phyloP scores from a whole-genome alignment of 2,113 vertebrate genomes.

The Corydoras maculifer region DNA sequence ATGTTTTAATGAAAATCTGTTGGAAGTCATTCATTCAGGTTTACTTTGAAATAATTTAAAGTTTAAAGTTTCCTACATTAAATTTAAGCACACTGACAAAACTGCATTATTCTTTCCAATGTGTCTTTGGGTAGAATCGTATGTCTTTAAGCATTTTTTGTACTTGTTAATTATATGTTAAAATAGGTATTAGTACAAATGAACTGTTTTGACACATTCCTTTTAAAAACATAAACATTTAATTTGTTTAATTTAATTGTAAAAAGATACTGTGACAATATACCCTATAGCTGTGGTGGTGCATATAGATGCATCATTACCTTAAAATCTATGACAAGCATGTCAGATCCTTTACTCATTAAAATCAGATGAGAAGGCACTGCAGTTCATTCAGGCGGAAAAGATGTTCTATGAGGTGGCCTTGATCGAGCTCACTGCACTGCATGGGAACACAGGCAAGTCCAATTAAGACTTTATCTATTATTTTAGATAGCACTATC shows the following conservation, averaged over 20 bases:
- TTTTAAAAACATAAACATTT: background rate
- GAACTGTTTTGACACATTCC: too few species aligned
- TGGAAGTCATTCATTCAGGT: conserved; percentile 46
- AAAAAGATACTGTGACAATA: too few species aligned
- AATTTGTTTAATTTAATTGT: background rate
- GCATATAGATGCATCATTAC: conserved; percentile 38
- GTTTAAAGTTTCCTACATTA: conserved; percentile 50
- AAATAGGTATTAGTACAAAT: too few species aligned
- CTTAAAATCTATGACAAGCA: conserved; percentile 52
- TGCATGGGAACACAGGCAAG: conserved; percentile 68
- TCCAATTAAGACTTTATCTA: conserved; percentile 25
- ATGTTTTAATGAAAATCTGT: conserved; percentile 18
- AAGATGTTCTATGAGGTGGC: conserved; percentile 73
- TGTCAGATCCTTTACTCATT: conserved; percentile 63
- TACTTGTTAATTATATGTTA: too few species aligned
- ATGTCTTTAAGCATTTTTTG: too few species aligned
- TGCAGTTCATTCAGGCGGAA: conserved; percentile 65
- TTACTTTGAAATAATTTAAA: conserved; percentile 58
- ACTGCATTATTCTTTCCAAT: conserved; percentile 15
- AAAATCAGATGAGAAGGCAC: conserved; percentile 70
- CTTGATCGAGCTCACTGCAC: conserved; percentile 61
- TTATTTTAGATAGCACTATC: too few species aligned
- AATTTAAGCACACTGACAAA: conserved; percentile 50
- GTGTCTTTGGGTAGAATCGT: too few species aligned
- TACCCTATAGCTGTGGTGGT: too few species aligned